Evolutionary conservation across 2,888 invertebrate species (phyloP).

Genomic region (Eilema griseolum): DNA sequence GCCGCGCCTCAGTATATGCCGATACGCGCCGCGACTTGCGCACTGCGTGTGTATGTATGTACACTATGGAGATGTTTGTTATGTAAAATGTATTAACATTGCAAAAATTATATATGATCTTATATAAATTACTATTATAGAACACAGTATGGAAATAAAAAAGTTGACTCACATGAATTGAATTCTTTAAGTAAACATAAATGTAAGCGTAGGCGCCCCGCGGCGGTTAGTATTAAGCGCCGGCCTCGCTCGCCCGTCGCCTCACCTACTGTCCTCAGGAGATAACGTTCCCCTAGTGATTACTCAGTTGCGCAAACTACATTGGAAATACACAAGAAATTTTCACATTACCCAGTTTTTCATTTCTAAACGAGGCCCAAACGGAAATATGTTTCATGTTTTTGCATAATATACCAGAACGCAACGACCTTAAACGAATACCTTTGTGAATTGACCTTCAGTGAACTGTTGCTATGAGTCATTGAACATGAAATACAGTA

Average conservation of each 20-base stretch:
- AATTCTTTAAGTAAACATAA: conserved; percentile 79
- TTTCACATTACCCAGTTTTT: conserved; percentile 81
- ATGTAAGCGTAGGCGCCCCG: conserved; percentile 73
- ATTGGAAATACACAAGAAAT: conserved; percentile 81
- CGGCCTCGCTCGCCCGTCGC: conserved; percentile 53
- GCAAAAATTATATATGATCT: conserved; percentile 87
- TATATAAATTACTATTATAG: conserved; percentile 87
- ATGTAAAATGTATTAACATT: conserved; percentile 87
- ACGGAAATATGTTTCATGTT: conserved; percentile 30
- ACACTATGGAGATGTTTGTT: conserved; percentile 85
- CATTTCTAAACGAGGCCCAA: conserved; percentile 65
- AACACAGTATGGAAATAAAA: conserved; percentile 86
- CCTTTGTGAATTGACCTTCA: background rate
- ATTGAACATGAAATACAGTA: conserved; percentile 33
- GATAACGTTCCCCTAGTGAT: conserved; percentile 67
- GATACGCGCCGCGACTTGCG: conserved; percentile 65
- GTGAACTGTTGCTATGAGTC: conserved; percentile 22
- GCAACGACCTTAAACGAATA: background rate
- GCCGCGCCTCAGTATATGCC: conserved; percentile 72
- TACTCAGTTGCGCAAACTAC: conserved; percentile 73
- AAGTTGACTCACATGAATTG: conserved; percentile 85
- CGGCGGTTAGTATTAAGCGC: conserved; percentile 57
- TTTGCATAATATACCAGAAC: background rate
- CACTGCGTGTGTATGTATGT: conserved; percentile 78
- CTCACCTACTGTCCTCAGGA: conserved; percentile 61